Base-by-base conservation (phyloP, 2,888 invertebrate species). In the Callyntrura guangdongensis region DNA sequence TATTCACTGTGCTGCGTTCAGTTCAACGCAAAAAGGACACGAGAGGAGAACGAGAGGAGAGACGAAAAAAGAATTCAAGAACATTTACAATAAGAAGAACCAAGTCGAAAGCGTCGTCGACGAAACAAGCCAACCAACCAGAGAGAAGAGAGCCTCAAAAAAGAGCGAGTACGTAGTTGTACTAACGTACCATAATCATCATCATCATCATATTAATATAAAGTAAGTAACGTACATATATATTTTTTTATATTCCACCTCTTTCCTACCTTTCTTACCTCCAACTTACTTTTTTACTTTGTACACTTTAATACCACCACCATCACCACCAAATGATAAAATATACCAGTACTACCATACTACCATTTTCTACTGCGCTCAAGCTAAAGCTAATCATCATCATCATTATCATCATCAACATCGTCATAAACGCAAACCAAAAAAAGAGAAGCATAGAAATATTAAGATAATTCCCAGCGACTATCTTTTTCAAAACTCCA, bases 241-340 rank as follows among this genome's bases (percentile, higher is more conserved):
- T 91, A 89, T 88, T 69, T n/a, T n/a, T 91, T 87, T 91, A 83
- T 91, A 83, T 91, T 91, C 91, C 91, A 91, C 91, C 91, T 91
- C 91, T 91, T 91, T 91, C 91, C 91, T 91, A 91, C 91, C 91
- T 91, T 88, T 91, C 91, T 91, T 91, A 91, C 91, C 91, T 91
- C 91, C 84, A 90, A 89, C 64, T 84, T 87, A 83, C 87, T 91
- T 91, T 89, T 91, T 87, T 86, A 86, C 69, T 91, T 88, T 61
- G 79, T 84, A 69, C 91, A 84, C 91, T 87, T 91, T 91, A 91
- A 88, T 88, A 88, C 86, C 81, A 88, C 69, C 88, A 82, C 69
- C 87, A 86, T 20, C 47, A 49, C 77, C 53, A 59, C 81, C 59
- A 81, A 82, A 36, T 61, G 79, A 49, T 79, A 79, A 79, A 79